phyloP scores from a whole-genome alignment of 2,888 invertebrate genomes.

The Ashinkailepas kermadecensis region DNA sequence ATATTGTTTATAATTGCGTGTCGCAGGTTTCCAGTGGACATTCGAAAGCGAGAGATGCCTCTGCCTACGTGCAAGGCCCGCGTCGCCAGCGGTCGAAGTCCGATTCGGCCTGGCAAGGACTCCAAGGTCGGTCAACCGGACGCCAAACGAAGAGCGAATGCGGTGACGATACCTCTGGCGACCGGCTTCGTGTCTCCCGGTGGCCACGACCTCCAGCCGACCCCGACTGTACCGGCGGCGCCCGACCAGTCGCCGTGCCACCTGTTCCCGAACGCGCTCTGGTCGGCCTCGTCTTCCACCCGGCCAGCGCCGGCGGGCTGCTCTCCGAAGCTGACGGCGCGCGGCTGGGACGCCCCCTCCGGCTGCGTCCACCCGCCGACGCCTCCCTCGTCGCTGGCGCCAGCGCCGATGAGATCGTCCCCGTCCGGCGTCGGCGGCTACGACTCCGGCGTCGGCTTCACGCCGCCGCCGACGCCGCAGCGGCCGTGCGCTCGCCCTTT shows the following conservation, averaged over 20 bases:
- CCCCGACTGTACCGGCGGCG: neutral
- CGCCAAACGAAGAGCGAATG: neutral
- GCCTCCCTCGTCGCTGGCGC: neutral
- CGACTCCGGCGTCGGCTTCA: too few relatives aligned
- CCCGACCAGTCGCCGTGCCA: neutral
- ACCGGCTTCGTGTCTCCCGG: too few relatives aligned
- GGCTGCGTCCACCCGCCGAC: neutral
- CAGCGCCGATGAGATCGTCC: neutral
- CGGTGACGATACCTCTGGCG: too few relatives aligned
- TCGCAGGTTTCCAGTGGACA: neutral
- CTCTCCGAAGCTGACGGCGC: too few relatives aligned
- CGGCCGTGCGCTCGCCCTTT: neutral
- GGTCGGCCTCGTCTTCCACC: neutral
- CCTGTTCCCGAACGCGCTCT: slow-evolving; percentile 21
- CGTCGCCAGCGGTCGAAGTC: neutral
- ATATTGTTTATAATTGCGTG: neutral
- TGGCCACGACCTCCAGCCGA: too few relatives aligned
- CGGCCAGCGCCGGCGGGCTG: neutral
- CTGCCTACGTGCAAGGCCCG: neutral
- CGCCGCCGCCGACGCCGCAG: neutral
- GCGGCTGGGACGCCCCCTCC: neutral
- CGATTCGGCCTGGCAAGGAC: slow-evolving; percentile 46
- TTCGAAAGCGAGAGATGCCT: neutral
- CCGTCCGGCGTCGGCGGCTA: too few relatives aligned
- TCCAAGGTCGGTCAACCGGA: slow-evolving; percentile 55